Conservation (phyloP, 2,888 invertebrate species). For the Tupiocoris notatus region DNA sequence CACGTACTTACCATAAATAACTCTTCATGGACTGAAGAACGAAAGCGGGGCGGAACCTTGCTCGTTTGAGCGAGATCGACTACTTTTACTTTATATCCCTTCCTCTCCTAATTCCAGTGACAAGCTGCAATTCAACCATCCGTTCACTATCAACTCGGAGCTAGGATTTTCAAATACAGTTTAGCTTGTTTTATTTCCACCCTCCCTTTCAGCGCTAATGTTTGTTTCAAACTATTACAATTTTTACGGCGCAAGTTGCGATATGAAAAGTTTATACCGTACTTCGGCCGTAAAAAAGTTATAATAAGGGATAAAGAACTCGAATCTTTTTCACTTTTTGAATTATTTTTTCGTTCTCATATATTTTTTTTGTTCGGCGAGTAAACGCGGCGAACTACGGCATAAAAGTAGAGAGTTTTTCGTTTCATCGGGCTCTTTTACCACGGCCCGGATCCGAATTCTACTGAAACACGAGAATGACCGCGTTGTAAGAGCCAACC, state of each 20-base stretch:
- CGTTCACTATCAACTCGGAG: not conserved
- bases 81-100: not conserved
- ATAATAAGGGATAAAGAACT: no score
- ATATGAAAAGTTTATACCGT: not conserved
- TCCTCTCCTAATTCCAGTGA: not conserved
- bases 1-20: conserved; percentile 31
- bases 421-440: no score
- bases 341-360: no score
- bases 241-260: not conserved
- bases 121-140: not conserved
- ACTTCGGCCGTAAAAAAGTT: not conserved
- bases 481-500: no score
- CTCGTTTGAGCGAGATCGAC: not conserved
- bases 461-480: no score
- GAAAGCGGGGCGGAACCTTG: not conserved
- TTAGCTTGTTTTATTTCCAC: not conserved
- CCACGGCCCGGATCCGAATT: no score
- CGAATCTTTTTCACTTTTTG: no score
- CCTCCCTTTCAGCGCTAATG: not conserved
- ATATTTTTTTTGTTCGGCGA: no score
- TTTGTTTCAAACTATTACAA: not conserved
- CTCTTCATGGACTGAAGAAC: not conserved
- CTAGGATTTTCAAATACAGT: not conserved
- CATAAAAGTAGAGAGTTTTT: no score
- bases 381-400: no score